Conservation (phyloP, 1,140 invertebrate species). For the Ruditapes philippinarum region DNA sequence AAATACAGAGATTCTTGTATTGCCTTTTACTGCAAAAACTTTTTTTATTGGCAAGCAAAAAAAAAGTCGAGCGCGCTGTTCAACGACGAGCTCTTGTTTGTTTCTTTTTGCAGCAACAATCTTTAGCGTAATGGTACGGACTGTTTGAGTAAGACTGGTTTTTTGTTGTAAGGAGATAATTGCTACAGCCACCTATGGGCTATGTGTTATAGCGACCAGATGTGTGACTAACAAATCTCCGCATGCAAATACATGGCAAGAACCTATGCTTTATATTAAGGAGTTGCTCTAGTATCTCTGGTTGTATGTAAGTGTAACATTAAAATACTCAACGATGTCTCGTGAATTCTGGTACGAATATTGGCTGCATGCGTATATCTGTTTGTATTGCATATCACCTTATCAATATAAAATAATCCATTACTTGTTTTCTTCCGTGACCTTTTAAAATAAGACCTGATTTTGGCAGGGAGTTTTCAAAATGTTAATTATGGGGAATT, state of each 20-base stretch:
- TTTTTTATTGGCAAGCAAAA: too few relatives aligned
- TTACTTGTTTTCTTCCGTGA: too few relatives aligned
- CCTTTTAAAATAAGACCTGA: too few relatives aligned
- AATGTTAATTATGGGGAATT: too few relatives aligned
- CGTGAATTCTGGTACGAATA: neutral
- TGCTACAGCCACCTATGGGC: conserved; percentile 13
- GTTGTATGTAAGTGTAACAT: conserved; percentile 27
- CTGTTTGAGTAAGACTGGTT: neutral
- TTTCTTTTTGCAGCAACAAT: too few relatives aligned
- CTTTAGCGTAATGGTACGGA: too few relatives aligned
- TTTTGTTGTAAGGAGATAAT: neutral
- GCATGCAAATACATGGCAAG: neutral
- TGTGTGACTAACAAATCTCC: neutral
- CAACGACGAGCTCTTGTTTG: too few relatives aligned
- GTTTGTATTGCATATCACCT: neutral
- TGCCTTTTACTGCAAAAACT: too few relatives aligned
- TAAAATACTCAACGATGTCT: neutral
- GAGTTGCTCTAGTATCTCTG: conserved; percentile 33
- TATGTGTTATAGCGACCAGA: neutral
- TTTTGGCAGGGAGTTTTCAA: too few relatives aligned
- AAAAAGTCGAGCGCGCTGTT: too few relatives aligned
- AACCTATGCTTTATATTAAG: conserved; percentile 24
- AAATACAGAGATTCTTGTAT: too few relatives aligned
- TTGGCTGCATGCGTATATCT: too few relatives aligned
- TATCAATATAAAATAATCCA: neutral